These are phyloP conservation scores for Oreocharis arfaki DNA, from an alignment of 2,113 vertebrate genomes.

Conservation along the genomic window DNA sequence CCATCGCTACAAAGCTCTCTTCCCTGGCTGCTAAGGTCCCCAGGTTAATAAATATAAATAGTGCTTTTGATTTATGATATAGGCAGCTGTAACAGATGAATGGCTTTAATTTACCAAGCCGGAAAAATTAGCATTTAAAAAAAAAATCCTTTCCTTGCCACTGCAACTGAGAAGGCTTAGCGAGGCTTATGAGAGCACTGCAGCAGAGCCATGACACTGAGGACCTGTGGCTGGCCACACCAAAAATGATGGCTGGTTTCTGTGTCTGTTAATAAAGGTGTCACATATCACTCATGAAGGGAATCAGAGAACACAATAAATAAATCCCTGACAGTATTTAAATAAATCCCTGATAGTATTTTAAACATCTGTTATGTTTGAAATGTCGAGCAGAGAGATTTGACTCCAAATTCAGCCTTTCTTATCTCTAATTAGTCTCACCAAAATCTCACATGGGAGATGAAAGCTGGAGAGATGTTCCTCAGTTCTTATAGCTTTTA, in stretches of 20 bases:
- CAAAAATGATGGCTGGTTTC: neutral
- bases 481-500: neutral
- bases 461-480: neutral
- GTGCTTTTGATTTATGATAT: slow-evolving; percentile 3
- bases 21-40: neutral
- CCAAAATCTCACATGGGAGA: neutral
- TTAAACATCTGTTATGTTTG: neutral
- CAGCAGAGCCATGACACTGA: neutral
- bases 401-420: neutral
- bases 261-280: neutral
- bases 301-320: neutral
- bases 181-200: neutral
- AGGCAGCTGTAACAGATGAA: slow-evolving; percentile 21
- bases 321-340: neutral
- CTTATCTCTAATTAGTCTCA: neutral
- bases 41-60: neutral
- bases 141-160: neutral
- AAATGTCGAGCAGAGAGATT: neutral
- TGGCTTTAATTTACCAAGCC: slow-evolving; percentile 1
- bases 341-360: neutral
- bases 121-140: neutral
- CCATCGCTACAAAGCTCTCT: neutral
- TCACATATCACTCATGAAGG: neutral
- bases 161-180: neutral
- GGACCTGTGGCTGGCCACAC: neutral